Conservation (phyloP, 2,113 vertebrate species). For the Oreocharis arfaki region DNA sequence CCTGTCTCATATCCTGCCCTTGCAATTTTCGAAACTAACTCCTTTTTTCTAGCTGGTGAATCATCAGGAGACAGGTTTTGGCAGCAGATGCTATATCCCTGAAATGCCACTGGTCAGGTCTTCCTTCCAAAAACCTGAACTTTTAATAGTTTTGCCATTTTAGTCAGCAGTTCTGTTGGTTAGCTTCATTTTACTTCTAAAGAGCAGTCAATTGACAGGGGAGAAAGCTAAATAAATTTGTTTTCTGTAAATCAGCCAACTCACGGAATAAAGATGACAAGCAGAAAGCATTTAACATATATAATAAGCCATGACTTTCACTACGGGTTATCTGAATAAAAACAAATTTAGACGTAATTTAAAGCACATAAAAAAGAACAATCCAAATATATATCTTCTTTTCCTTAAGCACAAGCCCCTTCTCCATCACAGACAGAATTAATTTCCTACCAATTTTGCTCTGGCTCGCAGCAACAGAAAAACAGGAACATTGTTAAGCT, state of each 20-base stretch:
- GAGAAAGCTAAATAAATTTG: not conserved
- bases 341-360: constrained; percentile 17
- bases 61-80: not conserved
- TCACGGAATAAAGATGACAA: constrained; percentile 1
- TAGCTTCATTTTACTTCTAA: not conserved
- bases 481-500: not conserved
- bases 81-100: not conserved
- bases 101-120: not conserved
- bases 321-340: constrained; percentile 22
- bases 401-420: not conserved
- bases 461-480: not conserved
- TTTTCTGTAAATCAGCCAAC: not conserved
- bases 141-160: not conserved
- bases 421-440: not conserved
- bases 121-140: not conserved
- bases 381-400: not conserved
- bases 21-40: not conserved
- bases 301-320: not conserved
- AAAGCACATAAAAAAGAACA: not conserved
- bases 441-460: not conserved
- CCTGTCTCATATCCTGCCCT: not conserved
- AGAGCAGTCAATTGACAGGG: not conserved
- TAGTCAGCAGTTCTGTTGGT: not conserved
- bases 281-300: not conserved
- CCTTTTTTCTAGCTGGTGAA: not conserved